Evolutionary conservation across 2,797 vertebrate genomes (phyloP).

Genomic region (Hydrophis major): DNA sequence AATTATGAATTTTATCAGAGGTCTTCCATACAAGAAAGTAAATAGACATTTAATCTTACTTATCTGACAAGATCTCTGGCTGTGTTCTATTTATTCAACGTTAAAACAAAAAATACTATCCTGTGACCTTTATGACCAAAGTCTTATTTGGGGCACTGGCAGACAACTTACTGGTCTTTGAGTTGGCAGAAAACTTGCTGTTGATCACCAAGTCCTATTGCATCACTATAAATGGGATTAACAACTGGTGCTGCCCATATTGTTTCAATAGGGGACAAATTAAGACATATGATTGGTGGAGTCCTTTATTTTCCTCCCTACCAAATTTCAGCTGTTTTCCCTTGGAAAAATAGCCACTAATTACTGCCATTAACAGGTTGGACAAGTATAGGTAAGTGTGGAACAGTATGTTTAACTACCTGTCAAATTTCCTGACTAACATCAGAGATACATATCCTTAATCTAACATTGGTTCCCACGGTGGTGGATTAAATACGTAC

Average conservation of each 20-base stretch:
- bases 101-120: neutral
- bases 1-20: neutral
- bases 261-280: neutral
- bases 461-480: neutral
- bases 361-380: neutral
- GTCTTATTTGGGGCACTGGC: neutral
- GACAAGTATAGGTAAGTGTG: neutral
- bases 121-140: neutral
- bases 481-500: neutral
- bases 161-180: neutral
- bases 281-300: neutral
- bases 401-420: neutral
- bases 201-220: neutral
- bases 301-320: neutral
- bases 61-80: neutral
- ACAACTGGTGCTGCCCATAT: neutral
- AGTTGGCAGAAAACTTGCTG: neutral
- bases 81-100: neutral
- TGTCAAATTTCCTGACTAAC: neutral
- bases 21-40: neutral
- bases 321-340: neutral
- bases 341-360: neutral
- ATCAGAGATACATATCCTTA: neutral
- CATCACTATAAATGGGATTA: neutral
- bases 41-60: neutral